Conservation (phyloP, 2,888 invertebrate genomes). For the Macroteleia sp. region DNA sequence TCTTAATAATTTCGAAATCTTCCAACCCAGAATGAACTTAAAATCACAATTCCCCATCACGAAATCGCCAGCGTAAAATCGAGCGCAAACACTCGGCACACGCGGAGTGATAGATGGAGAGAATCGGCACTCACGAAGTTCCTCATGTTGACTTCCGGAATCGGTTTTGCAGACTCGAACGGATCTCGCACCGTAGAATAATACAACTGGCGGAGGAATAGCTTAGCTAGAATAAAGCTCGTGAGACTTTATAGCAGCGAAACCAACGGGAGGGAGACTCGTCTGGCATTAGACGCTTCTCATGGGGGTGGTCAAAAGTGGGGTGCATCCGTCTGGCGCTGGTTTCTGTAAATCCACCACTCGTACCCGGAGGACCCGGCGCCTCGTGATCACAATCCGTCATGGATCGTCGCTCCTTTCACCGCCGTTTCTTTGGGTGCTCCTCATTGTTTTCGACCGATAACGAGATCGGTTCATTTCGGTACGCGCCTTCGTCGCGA, state of each 20-base stretch:
- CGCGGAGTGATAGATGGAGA: too few species aligned
- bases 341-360: too few species aligned
- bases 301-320: constrained; percentile 62
- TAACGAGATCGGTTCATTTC: constrained; percentile 28
- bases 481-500: constrained; percentile 26
- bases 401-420: constrained; percentile 62
- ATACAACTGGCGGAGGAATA: too few species aligned
- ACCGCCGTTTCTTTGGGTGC: constrained; percentile 49
- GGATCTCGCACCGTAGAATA: too few species aligned
- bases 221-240: constrained; percentile 60
- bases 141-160: too few species aligned
- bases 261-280: constrained; percentile 34
- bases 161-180: too few species aligned
- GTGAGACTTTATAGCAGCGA: constrained; percentile 62
- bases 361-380: constrained; percentile 22
- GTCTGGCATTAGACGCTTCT: constrained; percentile 34
- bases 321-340: constrained; percentile 61
- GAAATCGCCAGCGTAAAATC: too few species aligned
- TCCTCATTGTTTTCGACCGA: constrained; percentile 45
- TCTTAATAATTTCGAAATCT: too few species aligned
- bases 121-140: too few species aligned
- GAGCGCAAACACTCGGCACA: too few species aligned
- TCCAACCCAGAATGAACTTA: too few species aligned
- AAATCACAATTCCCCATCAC: too few species aligned
- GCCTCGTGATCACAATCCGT: constrained; percentile 47